Evolutionary conservation across 2,888 invertebrate genomes (phyloP).

Genomic region (Hydriomena furcata): DNA sequence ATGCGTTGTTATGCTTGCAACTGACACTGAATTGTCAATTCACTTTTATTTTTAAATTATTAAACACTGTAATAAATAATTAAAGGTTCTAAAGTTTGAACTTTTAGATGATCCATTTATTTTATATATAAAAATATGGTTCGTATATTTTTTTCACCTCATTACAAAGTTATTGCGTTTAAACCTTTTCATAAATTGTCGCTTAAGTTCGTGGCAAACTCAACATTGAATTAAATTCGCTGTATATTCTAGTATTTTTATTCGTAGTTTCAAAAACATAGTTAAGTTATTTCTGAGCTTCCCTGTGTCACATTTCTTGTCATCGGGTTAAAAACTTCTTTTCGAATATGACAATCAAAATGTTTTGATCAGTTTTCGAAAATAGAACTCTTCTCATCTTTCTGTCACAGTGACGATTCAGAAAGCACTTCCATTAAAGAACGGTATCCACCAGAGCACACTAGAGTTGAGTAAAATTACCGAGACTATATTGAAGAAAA

Average conservation of each 20-base stretch:
- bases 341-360: too few species aligned
- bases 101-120: neutral
- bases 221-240: constrained; percentile 8
- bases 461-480: too few species aligned
- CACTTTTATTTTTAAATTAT: neutral
- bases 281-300: constrained; percentile 3
- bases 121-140: too few species aligned
- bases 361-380: too few species aligned
- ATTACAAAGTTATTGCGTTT: constrained; percentile 23
- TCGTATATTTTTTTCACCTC: constrained; percentile 2
- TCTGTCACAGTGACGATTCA: neutral
- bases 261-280: neutral
- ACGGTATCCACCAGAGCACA: neutral
- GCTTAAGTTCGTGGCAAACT: constrained; percentile 1
- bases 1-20: constrained; percentile 79
- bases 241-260: constrained; percentile 1
- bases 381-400: too few species aligned
- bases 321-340: too few species aligned
- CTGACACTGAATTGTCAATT: constrained; percentile 42
- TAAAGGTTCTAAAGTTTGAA: constrained; percentile 2
- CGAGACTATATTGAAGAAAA: too few species aligned
- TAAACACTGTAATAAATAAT: neutral
- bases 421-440: neutral
- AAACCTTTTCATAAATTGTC: neutral
- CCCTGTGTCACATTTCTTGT: too few species aligned